These are phyloP conservation scores for Montipora foliosa DNA, from an alignment of 64 coral and sea anemone species.

Conservation along the genomic window DNA sequence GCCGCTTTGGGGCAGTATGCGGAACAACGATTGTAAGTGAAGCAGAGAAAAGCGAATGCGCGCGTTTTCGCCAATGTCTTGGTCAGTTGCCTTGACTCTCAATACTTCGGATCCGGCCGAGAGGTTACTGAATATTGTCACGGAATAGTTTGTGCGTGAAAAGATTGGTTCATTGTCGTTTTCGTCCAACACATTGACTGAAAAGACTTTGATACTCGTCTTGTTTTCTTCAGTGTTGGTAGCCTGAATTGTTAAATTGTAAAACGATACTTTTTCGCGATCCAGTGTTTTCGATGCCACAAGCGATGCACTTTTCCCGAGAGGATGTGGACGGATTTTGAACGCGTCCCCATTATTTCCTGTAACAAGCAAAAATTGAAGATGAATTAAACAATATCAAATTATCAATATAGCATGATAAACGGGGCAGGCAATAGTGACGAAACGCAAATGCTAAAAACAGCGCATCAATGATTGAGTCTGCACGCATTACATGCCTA, in stretches of 20 bases:
- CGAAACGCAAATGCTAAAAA: too few relatives aligned
- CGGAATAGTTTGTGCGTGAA: slow-evolving; percentile 49
- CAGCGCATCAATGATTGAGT: too few relatives aligned
- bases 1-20: slow-evolving; percentile 75
- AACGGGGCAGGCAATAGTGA: too few relatives aligned
- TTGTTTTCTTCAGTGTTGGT: slow-evolving; percentile 82
- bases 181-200: slow-evolving; percentile 67
- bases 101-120: slow-evolving; percentile 73
- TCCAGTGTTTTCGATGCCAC: slow-evolving; percentile 68
- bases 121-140: slow-evolving; percentile 80
- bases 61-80: slow-evolving; percentile 59
- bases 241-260: slow-evolving; percentile 78
- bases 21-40: slow-evolving; percentile 62
- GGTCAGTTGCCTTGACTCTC: slow-evolving; percentile 72
- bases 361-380: slow-evolving; percentile 1
- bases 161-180: slow-evolving; percentile 86
- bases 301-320: slow-evolving; percentile 61
- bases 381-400: neutral
- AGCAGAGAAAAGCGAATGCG: slow-evolving; percentile 62
- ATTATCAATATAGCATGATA: neutral
- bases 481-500: too few relatives aligned
- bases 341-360: slow-evolving; percentile 79
- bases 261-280: slow-evolving; percentile 63
- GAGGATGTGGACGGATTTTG: slow-evolving; percentile 44
- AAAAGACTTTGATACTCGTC: slow-evolving; percentile 36